Evolutionary conservation across 2,797 vertebrate genomes (phyloP).

Genomic region (Anableps anableps): DNA sequence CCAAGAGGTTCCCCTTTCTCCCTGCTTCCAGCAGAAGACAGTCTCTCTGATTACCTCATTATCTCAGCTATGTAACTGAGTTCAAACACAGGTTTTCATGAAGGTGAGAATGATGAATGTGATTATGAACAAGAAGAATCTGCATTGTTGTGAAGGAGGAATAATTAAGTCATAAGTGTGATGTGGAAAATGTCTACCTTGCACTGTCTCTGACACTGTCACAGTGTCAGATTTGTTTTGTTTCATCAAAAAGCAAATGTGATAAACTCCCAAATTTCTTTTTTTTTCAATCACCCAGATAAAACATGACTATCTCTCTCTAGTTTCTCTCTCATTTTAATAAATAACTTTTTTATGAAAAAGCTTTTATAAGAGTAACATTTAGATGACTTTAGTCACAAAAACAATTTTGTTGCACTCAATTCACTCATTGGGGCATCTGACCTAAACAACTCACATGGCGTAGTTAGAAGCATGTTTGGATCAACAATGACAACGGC

Average conservation of each 20-base stretch:
- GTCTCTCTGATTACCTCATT: constrained; percentile 9
- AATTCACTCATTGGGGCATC: too few species aligned
- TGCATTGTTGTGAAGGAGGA: constrained; percentile 8
- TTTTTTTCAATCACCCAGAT: not conserved
- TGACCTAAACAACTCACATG: too few species aligned
- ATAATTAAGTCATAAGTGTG: constrained; percentile 11
- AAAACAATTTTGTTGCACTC: too few species aligned
- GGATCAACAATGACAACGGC: too few species aligned
- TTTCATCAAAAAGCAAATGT: not conserved
- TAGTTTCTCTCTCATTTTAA: not conserved
- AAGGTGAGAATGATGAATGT: constrained; percentile 2
- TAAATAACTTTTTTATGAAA: not conserved
- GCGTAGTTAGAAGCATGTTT: too few species aligned
- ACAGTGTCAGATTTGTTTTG: not conserved
- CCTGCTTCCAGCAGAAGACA: constrained; percentile 15
- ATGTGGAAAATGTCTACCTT: not conserved
- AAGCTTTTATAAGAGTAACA: too few species aligned
- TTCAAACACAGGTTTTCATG: constrained; percentile 3
- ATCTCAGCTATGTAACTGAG: constrained; percentile 11
- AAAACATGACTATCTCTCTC: not conserved
- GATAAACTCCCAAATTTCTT: not conserved
- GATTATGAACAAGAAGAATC: not conserved
- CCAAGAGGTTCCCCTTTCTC: constrained; percentile 3
- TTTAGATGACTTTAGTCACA: too few species aligned
- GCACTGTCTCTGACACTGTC: not conserved